Evolutionary conservation across 2,888 invertebrate species (phyloP).

Genomic region (Netelia inedita): DNA sequence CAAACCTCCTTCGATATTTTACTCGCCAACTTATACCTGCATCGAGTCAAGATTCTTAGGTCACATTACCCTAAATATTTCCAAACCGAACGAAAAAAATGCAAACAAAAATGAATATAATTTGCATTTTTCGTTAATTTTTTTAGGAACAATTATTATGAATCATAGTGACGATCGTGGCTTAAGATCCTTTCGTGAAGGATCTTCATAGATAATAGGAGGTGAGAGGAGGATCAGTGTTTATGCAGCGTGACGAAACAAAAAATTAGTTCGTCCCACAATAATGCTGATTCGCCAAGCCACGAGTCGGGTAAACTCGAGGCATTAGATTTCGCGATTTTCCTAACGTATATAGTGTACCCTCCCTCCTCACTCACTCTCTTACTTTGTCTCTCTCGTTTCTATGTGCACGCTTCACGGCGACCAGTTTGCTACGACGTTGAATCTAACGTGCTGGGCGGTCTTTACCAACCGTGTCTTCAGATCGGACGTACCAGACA

Average conservation of each 20-base stretch:
- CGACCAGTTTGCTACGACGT: constrained; percentile 63
- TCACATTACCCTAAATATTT: too few species aligned
- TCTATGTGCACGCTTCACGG: constrained; percentile 53
- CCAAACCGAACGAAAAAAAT: too few species aligned
- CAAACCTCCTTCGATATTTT: constrained; percentile 53
- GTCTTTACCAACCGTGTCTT: constrained; percentile 60
- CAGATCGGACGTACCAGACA: constrained; percentile 58
- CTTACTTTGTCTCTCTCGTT: constrained; percentile 7
- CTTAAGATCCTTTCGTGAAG: too few species aligned
- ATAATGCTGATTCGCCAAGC: constrained; percentile 21
- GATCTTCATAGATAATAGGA: too few species aligned
- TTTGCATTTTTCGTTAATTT: too few species aligned
- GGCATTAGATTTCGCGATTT: constrained; percentile 25
- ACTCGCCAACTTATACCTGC: background rate
- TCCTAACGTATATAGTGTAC: background rate
- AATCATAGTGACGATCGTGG: too few species aligned
- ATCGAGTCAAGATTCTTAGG: background rate
- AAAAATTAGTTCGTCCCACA: background rate
- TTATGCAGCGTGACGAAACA: background rate
- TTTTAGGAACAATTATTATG: too few species aligned
- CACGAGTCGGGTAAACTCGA: constrained; percentile 17
- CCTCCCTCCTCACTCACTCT: constrained; percentile 26
- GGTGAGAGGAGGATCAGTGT: background rate
- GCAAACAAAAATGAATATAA: too few species aligned
- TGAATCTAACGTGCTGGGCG: constrained; percentile 65